Evolutionary conservation across 2,888 invertebrate genomes (phyloP).

Genomic region (Drosophila barbarae): DNA sequence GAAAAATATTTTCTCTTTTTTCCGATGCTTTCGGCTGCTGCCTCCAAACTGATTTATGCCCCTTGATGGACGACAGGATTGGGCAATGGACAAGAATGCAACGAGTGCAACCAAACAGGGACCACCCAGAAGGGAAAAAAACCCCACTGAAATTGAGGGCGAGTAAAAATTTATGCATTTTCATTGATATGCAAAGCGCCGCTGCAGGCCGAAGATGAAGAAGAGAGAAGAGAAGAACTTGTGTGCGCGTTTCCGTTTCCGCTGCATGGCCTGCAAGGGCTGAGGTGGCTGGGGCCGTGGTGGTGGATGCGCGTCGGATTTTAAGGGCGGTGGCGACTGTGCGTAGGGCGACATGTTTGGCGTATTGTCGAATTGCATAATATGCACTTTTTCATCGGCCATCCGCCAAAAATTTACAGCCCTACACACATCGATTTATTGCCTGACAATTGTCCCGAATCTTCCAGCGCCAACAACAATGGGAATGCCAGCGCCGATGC

Average conservation of each 20-base stretch:
- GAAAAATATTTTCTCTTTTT: slow-evolving; percentile 29
- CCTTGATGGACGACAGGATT: slow-evolving; percentile 72
- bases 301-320: slow-evolving; percentile 11
- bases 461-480: slow-evolving; percentile 61
- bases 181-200: slow-evolving; percentile 77
- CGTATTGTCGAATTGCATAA: slow-evolving; percentile 77
- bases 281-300: slow-evolving; percentile 4
- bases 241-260: slow-evolving; percentile 64
- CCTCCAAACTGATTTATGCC: slow-evolving; percentile 78
- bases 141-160: slow-evolving; percentile 35
- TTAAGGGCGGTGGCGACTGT: slow-evolving; percentile 44
- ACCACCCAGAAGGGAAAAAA: slow-evolving; percentile 23
- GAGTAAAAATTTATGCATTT: slow-evolving; percentile 74
- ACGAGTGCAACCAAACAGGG: slow-evolving; percentile 48
- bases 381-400: slow-evolving; percentile 76
- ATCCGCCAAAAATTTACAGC: slow-evolving; percentile 76
- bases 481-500: slow-evolving; percentile 51
- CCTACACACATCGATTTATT: slow-evolving; percentile 79
- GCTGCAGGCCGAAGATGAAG: slow-evolving; percentile 58
- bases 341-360: slow-evolving; percentile 71
- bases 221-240: slow-evolving; percentile 58
- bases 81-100: slow-evolving; percentile 37
- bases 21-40: slow-evolving; percentile 36
- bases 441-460: slow-evolving; percentile 76
- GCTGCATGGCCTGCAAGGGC: slow-evolving; percentile 33